Percentiles rank a stretch among this genome's conserved stretches.
Conservation (phyloP, 2,797 vertebrate genomes). For the Fringilla coelebs region DNA sequence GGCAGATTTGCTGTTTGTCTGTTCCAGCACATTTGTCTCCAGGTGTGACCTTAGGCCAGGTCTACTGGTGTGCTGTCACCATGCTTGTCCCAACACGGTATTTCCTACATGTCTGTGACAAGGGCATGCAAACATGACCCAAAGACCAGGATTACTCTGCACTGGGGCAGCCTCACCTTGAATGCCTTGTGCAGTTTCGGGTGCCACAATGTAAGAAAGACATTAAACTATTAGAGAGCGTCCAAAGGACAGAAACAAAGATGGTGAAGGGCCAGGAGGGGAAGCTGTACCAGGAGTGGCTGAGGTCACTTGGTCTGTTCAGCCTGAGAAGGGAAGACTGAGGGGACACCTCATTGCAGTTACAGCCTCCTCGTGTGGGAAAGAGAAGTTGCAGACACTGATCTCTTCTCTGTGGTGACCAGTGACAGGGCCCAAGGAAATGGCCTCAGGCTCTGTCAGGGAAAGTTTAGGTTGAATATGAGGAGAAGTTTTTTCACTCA, state of each 20-base stretch:
- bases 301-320: background rate
- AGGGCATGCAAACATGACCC: background rate
- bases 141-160: background rate
- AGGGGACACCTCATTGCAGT: background rate
- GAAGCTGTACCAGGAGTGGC: background rate
- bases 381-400: background rate
- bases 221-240: background rate
- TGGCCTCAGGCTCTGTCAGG: background rate
- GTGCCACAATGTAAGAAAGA: background rate
- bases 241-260: background rate
- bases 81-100: background rate
- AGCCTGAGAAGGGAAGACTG: background rate
- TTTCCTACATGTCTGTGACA: background rate
- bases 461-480: background rate
- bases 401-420: background rate
- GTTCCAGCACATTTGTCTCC: background rate
- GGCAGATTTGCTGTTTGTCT: background rate
- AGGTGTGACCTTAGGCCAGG: background rate
- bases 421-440: fast-evolving
- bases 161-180: background rate
- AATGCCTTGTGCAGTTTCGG: background rate
- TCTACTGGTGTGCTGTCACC: background rate
- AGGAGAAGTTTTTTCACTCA: background rate
- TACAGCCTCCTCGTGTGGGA: background rate
- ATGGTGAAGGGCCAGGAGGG: background rate